These are phyloP conservation scores for Phocoena sinus DNA, from an alignment of 2,113 vertebrate genomes.

Conservation along the genomic window DNA sequence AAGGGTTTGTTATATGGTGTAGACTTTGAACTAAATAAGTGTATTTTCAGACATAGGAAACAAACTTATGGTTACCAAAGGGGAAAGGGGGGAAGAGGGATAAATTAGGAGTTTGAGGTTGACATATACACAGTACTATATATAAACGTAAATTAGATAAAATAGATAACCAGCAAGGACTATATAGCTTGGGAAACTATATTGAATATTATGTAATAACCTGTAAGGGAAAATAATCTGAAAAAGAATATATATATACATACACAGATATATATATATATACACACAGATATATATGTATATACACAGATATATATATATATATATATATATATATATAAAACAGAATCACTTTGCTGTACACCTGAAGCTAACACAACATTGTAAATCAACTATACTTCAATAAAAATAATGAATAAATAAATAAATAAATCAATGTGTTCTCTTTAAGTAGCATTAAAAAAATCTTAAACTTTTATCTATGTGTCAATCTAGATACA, in stretches of 20 bases:
- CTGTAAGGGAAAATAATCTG: background rate
- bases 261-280: no score
- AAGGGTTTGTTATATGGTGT: background rate
- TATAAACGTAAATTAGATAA: background rate
- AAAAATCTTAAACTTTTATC: background rate
- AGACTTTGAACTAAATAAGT: background rate
- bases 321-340: background rate
- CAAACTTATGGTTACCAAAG: background rate
- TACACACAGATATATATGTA: background rate
- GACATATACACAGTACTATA: background rate
- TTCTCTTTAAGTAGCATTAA: background rate
- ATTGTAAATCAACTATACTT: background rate
- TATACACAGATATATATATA: background rate
- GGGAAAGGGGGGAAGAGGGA: no score
- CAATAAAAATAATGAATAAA: background rate
- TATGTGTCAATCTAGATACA: rapidly evolving
- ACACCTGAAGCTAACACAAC: background rate
- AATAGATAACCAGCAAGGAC: background rate
- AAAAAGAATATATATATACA: background rate
- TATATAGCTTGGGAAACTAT: background rate
- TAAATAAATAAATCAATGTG: no score
- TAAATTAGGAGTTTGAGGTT: background rate
- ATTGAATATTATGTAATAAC: background rate
- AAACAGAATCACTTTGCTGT: no score
- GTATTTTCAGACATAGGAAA: background rate